Base-by-base conservation (phyloP, 2,797 vertebrate species). In the Melopsittacus undulatus region DNA sequence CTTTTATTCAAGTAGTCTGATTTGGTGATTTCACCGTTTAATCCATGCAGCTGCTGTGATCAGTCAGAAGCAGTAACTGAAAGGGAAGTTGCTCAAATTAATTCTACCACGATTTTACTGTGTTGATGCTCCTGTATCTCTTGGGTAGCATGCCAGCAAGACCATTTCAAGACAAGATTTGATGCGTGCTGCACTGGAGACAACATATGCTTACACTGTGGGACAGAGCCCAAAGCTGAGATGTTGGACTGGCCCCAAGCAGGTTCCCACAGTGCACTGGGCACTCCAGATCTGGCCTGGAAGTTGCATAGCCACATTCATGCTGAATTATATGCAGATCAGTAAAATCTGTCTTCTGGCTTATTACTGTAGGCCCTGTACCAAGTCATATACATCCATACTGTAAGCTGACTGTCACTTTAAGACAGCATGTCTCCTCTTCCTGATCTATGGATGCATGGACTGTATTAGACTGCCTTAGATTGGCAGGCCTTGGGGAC, bases 241-340 rank as follows among this genome's bases (percentile, higher is more conserved):
- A 16, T 40, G 63, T 13, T 91, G 93, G 69, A 73, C 57, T 73
- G 32, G 30, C 42, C 49, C 66, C 73, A 70, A 1, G 46, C 4
- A 62, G 69, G 62, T 48, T 92, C 62, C 38, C 49, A 69, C 87
- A 30, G 91, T 1, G 59, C 57, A 78, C 20, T 14, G 73, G 54
- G 49, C 51, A 66, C 0, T 1, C 13, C 73, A 90, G 66, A 43
- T 9, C 84, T 59, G 56, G 21, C 40, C 59, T 79, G 72, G 51
- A 67, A 67, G 43, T 4, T 89, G 51, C 57, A 70, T 1, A 59
- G 87, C 72, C 56, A 56, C 73, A 17, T 83, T 91, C 5, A 1
- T 76, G 63, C 67, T 95, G 78, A 93, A 74, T 83, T 77, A 56
- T 69, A 83, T 67, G 84, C 92, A 93, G 68, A 70, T 51, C 45